Evolutionary conservation across 2,113 vertebrate genomes (phyloP), one percentile per base, ranked within the genome.

Genomic region (Delphinus delphis): DNA sequence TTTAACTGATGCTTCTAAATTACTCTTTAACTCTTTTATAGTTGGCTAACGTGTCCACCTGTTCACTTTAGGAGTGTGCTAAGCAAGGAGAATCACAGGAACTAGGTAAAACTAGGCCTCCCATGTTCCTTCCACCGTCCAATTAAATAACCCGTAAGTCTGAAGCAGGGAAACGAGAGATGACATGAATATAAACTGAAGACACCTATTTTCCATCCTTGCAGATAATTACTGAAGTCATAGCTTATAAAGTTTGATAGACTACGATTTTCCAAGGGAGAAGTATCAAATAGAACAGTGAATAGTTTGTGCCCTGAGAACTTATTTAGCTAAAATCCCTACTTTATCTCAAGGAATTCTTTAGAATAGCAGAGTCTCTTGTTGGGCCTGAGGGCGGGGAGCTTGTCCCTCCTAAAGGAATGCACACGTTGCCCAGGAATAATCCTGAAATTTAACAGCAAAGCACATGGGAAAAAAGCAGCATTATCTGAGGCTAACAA

Each of bases 281-380:
- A 79, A 74, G 47, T 50, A 80, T 13, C 17, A 44, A 60, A 65
- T n/a, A 85, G 47, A 71, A 79, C 28, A 91, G 26, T 26, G 14
- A 90, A 81, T 15, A 79, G 58, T 41, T 91, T 90, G 31, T 67
- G 33, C 38, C 28, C 38, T 65, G 28, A 89, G 71, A 96, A 95
- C 76, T 55, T 58, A 67, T 38, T 90, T 82, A 80, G 44, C 58
- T 86, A 55, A 88, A 88, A 89, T 87, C 44, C 88, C 82, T 70
- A 20, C 55, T 86, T 90, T 90, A 71, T 70, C 63, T 90, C 44
- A 65, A 86, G 60, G 74, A 95, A 90, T 87, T 95, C 62, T 86
- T 81, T 50, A 94, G 28, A 95, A 62, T 11, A 67, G 23, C 47
- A 63, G 58, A 65, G 58, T 70, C 28, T 77, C 10, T 85, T 88